Evolutionary conservation across 1,140 invertebrate species (phyloP), one percentile per base, ranked within the genome.

Genomic region (Papilio polytes): DNA sequence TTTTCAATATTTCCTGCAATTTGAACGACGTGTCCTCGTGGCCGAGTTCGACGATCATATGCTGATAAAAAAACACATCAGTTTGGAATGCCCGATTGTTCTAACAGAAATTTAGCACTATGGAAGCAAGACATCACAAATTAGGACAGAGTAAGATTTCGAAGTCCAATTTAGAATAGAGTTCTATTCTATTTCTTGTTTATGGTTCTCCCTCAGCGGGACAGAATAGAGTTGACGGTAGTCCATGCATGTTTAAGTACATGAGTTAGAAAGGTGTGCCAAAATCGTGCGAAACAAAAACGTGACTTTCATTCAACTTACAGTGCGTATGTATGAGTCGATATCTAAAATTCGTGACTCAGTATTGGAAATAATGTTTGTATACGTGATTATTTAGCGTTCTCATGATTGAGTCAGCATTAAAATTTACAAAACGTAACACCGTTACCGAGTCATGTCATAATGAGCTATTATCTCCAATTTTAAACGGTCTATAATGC

Each of bases 271-370:
- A 70, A 31, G 63, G 12, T 70, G 63, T 70, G 63, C 13, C 22
- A 70, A 70, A 15, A 31, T 31, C 63, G 63, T 36, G 26, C 26
- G 13, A 70, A 31, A 22, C 10, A 3, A 59, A 63, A 63, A 63
- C 59, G 59, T 63, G 59, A 63, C 22, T 63, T 63, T 56, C 18
- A 63, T 63, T 63, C 59, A 63, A 63, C 22, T 12, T 31, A 63
- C 2, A 2, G 6, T 70, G 8, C 26, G 10, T 15, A 15, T 70
- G 63, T 66, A 12, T 18, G 26, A 36, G 26, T 7, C 63, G 63
- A 70, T 70, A 70, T 36, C 26, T 70, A 31, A 70, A 70, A 70
- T 70, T 31, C 63, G 63, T 70, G 63, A 70, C 26, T 70, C 26
- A 70, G 63, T 36, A 70, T 18, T 70, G 13, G 6, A 70, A 26